Evolutionary conservation across 2,888 invertebrate species (phyloP), one percentile per base, ranked within the genome.

Genomic region (Pseudanteris insignis): DNA sequence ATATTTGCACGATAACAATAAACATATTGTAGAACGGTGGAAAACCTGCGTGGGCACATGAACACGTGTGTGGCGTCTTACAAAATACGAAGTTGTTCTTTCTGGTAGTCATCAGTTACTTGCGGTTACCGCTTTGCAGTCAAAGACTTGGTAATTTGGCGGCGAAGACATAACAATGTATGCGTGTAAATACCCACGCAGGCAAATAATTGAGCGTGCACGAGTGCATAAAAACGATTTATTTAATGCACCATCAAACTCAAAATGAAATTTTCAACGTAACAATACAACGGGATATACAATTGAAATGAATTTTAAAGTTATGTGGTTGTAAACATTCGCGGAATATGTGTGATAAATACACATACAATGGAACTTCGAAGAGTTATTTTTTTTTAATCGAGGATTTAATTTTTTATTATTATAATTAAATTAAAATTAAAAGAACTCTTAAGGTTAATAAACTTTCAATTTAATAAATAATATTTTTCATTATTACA

Each of bases 31-130:
- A 6, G 4, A 18, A 18, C 18, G 6, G 41, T 33, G 51, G 37
- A 41, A 18, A 46, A 53, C 41, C 40, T 64, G 71, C 71, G 70
- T 67, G 66, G 70, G 69, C 69, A 68, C 70, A 71, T 61, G 70
- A 66, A 63, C 69, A 69, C 69, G 70, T 70, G 69, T 67, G 68
- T 48, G 50, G 59, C 44, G 63, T 64, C 64, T 38, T 51, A 51
- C 64, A 67, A 69, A 68, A 65, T 70, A 65, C 68, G 67, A 60
- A 63, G 53, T 69, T 68, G 71, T 72, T 77, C 77, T 77, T 77
- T 76, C 69, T 72, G 18, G 76, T 74, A 73, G 74, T 74, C 76
- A 77, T 77, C 76, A 74, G 76, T 77, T 76, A 76, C 75, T 73
- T 67, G 69, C 63, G 64, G 69, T 66, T 59, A 63, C 55, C 51